Evolutionary conservation across 2,113 vertebrate genomes (phyloP).

Genomic region (Ceyx melanurus): DNA sequence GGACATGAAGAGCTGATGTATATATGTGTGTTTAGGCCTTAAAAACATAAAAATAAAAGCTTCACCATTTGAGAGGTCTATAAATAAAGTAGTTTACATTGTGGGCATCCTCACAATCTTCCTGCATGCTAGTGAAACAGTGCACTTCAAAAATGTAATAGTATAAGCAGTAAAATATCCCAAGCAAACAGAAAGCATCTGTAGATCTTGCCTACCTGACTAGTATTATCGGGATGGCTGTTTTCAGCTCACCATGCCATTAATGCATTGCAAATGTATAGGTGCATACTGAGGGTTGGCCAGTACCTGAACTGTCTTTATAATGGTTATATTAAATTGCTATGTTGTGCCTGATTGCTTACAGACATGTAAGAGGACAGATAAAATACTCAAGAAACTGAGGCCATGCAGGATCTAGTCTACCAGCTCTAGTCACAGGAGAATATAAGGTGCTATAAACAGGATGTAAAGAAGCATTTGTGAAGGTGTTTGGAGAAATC

Average conservation of each 20-base stretch:
- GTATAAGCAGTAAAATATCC: conserved; percentile 69
- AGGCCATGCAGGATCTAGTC: conserved; percentile 25
- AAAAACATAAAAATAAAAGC: not conserved
- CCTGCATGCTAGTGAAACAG: conserved; percentile 27
- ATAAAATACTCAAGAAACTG: not conserved
- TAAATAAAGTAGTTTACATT: conserved; percentile 45
- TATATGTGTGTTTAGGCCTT: conserved; percentile 53
- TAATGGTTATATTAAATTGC: not conserved
- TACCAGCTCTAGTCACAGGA: not conserved
- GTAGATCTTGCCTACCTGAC: conserved; percentile 50
- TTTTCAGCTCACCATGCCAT: conserved; percentile 1
- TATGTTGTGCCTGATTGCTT: not conserved
- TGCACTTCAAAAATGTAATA: conserved; percentile 36
- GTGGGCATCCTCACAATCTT: conserved; percentile 43
- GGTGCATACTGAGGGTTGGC: conserved; percentile 10
- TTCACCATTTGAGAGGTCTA: conserved; percentile 1
- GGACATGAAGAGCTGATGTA: conserved; percentile 43
- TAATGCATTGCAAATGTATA: conserved; percentile 17
- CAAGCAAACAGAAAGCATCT: conserved; percentile 73
- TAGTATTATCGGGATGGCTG: conserved; percentile 5
- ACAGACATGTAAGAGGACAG: not conserved
- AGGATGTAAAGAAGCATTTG: conserved; percentile 5
- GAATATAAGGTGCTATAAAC: not conserved
- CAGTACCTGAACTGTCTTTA: not conserved
- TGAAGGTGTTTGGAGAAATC: not conserved